Conservation (phyloP, 1,140 invertebrate genomes). For the Dinothrombium tinctorium region DNA sequence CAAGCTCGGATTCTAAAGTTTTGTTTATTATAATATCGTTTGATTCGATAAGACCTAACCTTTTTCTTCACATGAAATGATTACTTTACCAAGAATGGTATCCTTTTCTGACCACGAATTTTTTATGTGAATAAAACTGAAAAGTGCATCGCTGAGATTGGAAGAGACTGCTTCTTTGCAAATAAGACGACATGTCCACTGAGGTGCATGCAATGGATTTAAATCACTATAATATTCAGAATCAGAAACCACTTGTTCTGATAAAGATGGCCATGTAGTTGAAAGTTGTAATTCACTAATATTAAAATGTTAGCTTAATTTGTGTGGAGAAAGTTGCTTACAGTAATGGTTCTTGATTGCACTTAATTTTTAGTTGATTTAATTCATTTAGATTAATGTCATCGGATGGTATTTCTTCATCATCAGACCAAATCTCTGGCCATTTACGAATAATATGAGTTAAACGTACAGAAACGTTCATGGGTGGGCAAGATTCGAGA, state of each 20-base stretch:
- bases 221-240: conserved; percentile 37
- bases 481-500: conserved; percentile 23
- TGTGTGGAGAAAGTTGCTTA: background rate
- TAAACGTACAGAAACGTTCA: conserved; percentile 49
- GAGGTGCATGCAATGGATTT: conserved; percentile 53
- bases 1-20: too few species aligned
- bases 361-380: background rate
- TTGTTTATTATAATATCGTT: too few species aligned
- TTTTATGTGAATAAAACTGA: too few species aligned
- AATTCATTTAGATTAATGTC: background rate
- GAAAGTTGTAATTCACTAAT: conserved; percentile 46
- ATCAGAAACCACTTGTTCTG: conserved; percentile 64
- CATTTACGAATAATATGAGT: conserved; percentile 54
- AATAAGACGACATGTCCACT: conserved; percentile 32
- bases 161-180: conserved; percentile 18
- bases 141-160: background rate
- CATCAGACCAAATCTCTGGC: conserved; percentile 16
- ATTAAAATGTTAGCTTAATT: too few species aligned
- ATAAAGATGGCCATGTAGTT: conserved; percentile 62
- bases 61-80: too few species aligned
- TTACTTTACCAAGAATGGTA: too few species aligned
- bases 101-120: too few species aligned
- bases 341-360: background rate
- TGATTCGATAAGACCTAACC: too few species aligned
- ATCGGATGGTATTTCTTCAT: background rate